phyloP scores from a whole-genome alignment of 2,888 invertebrate genomes.

The Chydorus sphaericus region DNA sequence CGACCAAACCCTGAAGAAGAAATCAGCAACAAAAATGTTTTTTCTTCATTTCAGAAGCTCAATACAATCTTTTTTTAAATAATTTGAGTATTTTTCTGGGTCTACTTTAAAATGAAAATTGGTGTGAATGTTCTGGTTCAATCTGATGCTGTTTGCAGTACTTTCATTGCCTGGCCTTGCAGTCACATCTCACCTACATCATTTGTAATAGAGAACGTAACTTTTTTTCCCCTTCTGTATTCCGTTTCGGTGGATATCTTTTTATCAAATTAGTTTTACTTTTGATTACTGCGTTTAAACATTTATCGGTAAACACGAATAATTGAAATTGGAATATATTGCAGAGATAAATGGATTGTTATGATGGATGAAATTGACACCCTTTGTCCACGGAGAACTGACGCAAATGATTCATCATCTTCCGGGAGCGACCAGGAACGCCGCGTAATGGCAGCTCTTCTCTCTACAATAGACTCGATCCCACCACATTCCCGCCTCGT shows the following conservation, averaged over 20 bases:
- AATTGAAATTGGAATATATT: neutral
- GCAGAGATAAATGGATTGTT: slow-evolving; percentile 58
- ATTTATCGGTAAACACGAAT: neutral
- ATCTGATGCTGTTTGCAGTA: too few relatives aligned
- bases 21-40: too few relatives aligned
- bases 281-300: neutral
- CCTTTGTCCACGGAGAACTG: slow-evolving; percentile 50
- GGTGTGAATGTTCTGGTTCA: too few relatives aligned
- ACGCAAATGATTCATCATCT: slow-evolving; percentile 28
- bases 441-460: slow-evolving; percentile 50
- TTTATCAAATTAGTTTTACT: slow-evolving; percentile 18
- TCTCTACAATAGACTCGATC: slow-evolving; percentile 40
- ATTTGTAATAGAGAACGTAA: neutral
- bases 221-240: neutral
- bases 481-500: slow-evolving; percentile 16
- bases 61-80: too few relatives aligned
- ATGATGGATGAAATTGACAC: slow-evolving; percentile 74
- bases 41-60: too few relatives aligned
- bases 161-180: slow-evolving; percentile 12
- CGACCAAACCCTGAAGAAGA: too few relatives aligned
- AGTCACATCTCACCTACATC: slow-evolving; percentile 3
- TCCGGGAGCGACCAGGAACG: slow-evolving; percentile 51
- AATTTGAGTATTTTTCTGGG: too few relatives aligned
- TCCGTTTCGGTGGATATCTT: neutral
- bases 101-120: too few relatives aligned